phyloP scores from a whole-genome alignment of 2,888 invertebrate species.

The Heterodera filipjevi region DNA sequence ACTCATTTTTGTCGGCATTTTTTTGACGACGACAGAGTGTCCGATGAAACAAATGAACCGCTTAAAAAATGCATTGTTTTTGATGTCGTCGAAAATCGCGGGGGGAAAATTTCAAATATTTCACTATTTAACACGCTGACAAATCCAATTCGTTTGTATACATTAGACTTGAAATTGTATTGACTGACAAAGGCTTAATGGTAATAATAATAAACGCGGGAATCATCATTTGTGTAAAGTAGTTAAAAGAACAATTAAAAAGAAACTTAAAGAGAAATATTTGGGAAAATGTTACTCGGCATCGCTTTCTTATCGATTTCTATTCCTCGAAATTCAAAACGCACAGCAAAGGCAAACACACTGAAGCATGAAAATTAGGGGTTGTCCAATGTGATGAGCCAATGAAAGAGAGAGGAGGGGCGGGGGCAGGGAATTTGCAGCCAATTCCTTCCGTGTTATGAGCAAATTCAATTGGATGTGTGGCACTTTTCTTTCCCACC shows the following conservation, averaged over 20 bases:
- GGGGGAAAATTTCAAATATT: background rate
- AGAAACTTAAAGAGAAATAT: too few species aligned
- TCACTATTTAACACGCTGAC: background rate
- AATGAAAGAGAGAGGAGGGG: background rate
- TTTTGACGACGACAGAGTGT: background rate
- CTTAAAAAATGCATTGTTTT: background rate
- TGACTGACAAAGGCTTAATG: background rate
- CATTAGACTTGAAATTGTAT: background rate
- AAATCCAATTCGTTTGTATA: background rate
- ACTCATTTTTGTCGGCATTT: background rate
- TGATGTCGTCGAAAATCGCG: background rate
- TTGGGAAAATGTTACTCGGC: background rate
- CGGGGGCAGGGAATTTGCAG: background rate
- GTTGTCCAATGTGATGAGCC: background rate
- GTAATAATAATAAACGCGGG: background rate
- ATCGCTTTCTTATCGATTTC: background rate
- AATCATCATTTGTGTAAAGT: too few species aligned
- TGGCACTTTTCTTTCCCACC: background rate
- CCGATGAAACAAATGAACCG: background rate
- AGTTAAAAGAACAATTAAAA: too few species aligned
- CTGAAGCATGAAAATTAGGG: constrained; percentile 5
- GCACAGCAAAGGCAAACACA: background rate
- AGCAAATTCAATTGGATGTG: background rate
- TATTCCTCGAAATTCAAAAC: background rate
- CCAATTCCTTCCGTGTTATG: background rate